phyloP scores from a whole-genome alignment of 2,888 invertebrate genomes.

The Plagodis dolabraria region DNA sequence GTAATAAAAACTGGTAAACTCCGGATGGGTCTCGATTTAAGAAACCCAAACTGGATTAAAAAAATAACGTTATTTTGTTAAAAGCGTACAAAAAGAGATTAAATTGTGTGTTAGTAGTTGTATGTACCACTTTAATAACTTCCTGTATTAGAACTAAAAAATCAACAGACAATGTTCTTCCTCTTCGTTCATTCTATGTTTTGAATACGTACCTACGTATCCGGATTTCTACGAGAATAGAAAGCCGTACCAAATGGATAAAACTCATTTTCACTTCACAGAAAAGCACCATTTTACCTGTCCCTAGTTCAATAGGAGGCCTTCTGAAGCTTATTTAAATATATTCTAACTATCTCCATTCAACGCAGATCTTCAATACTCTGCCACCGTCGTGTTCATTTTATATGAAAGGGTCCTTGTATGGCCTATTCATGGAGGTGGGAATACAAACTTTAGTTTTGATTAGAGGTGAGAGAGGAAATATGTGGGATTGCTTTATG shows the following conservation, averaged over 20 bases:
- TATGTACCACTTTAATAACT: too few species aligned
- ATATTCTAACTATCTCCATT: conserved; percentile 43
- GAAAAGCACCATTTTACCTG: conserved; percentile 38
- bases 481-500: not conserved
- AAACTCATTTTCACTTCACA: conserved; percentile 3
- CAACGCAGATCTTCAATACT: conserved; percentile 34
- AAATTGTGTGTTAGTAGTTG: too few species aligned
- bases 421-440: conserved; percentile 7
- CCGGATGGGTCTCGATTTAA: too few species aligned
- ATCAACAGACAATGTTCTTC: not conserved
- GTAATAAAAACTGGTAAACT: too few species aligned
- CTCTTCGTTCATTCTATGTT: too few species aligned
- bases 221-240: not conserved
- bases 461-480: conserved; percentile 8
- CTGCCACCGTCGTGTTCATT: conserved; percentile 23
- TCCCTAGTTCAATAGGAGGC: conserved; percentile 39
- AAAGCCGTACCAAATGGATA: not conserved
- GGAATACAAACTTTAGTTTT: conserved; percentile 17
- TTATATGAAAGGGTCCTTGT: conserved; percentile 27
- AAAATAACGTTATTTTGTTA: too few species aligned
- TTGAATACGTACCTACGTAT: not conserved
- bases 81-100: too few species aligned
- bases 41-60: too few species aligned
- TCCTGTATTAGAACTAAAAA: not conserved
- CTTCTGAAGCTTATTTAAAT: conserved; percentile 47